phyloP scores from a whole-genome alignment of 2,888 invertebrate species.

The Drosophila yooni region DNA sequence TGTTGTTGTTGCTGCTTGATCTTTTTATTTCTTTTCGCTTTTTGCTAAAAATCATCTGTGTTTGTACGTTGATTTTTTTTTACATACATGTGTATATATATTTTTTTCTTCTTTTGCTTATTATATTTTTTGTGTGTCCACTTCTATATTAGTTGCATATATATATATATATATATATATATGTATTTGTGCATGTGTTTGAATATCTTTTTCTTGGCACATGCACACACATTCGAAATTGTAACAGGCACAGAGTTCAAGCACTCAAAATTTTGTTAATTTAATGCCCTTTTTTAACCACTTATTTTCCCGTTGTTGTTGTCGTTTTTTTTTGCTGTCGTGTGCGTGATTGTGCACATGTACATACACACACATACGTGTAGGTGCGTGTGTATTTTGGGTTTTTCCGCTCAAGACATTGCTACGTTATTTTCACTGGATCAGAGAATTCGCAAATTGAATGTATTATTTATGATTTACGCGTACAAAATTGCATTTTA shows the following conservation, averaged over 20 bases:
- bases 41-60: conserved; percentile 82
- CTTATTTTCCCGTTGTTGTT: conserved; percentile 35
- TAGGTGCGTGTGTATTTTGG: conserved; percentile 53
- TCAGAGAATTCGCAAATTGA: conserved; percentile 24
- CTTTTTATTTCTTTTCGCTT: conserved; percentile 65
- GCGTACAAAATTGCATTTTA: conserved; percentile 46
- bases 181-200: conserved; percentile 16
- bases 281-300: conserved; percentile 63
- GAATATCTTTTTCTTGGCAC: conserved; percentile 49
- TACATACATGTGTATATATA: conserved; percentile 31
- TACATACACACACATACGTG: conserved; percentile 8
- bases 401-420: conserved; percentile 73
- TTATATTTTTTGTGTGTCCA: conserved; percentile 69
- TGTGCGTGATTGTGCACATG: conserved; percentile 26
- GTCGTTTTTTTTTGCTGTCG: conserved; percentile 21
- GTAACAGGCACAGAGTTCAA: conserved; percentile 58
- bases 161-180: conserved; percentile 33
- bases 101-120: conserved; percentile 58
- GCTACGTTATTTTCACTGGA: conserved; percentile 61
- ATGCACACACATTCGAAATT: conserved; percentile 43
- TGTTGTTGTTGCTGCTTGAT: conserved; percentile 66
- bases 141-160: conserved; percentile 70
- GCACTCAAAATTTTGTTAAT: conserved; percentile 66
- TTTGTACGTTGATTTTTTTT: conserved; percentile 71
- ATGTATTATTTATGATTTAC: conserved; percentile 21